Evolutionary conservation across 2,113 vertebrate species (phyloP).

Genomic region (Panurus biarmicus): DNA sequence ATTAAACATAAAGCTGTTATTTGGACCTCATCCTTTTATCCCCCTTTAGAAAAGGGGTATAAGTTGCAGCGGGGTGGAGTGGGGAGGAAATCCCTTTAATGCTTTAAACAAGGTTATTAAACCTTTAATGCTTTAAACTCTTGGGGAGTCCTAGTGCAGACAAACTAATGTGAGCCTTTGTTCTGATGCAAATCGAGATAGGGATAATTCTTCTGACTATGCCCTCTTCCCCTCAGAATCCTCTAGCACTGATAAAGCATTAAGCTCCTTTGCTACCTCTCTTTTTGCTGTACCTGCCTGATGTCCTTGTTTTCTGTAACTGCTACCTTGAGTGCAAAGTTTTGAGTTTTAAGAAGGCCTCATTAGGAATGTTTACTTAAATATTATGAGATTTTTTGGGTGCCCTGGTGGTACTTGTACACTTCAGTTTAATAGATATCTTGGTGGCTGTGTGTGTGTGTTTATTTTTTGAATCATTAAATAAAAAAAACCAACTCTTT

Average conservation of each 20-base stretch:
- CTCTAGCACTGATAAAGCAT: not conserved
- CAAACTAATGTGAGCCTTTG: not conserved
- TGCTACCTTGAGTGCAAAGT: not conserved
- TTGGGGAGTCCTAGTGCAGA: conserved; percentile 1
- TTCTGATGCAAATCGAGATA: conserved; percentile 11
- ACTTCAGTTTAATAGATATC: not conserved
- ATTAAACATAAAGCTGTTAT: not conserved
- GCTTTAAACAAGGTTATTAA: not conserved
- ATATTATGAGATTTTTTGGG: not conserved
- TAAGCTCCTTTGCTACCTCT: not conserved
- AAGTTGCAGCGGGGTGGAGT: not conserved
- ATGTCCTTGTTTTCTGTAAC: not conserved
- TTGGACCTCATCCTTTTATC: not conserved
- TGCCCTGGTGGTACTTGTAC: not conserved
- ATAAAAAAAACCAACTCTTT: not conserved
- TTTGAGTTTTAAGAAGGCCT: not conserved
- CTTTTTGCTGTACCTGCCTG: not conserved
- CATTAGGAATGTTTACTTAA: not conserved
- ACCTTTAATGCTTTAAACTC: not conserved
- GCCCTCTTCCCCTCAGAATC: not conserved
- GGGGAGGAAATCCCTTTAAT: not conserved
- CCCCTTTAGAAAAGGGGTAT: not conserved
- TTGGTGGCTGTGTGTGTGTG: not conserved
- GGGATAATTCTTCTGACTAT: not conserved
- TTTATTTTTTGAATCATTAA: not conserved